Conservation (phyloP, 2,113 vertebrate genomes). For the Etheostoma cragini region DNA sequence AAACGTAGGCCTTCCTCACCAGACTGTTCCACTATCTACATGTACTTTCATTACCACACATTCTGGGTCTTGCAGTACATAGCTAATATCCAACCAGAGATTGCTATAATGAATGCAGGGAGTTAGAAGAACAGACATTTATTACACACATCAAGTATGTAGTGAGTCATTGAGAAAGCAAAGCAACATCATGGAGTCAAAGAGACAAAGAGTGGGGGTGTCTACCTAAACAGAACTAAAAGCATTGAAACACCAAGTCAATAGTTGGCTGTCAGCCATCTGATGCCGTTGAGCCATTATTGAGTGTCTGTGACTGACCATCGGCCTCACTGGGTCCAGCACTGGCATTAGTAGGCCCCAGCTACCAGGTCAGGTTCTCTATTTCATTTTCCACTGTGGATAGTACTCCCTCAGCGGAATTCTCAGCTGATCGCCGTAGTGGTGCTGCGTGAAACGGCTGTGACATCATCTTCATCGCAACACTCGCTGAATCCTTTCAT, state of each 20-base stretch:
- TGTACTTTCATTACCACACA: slow-evolving; percentile 22
- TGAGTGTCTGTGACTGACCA: background rate
- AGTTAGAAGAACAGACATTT: slow-evolving; percentile 12
- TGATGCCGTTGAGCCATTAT: background rate
- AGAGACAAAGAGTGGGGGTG: slow-evolving; percentile 2
- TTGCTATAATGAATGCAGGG: slow-evolving; percentile 18
- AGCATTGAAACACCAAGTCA: background rate
- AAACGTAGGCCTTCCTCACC: background rate
- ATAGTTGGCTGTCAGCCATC: background rate
- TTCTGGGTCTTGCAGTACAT: slow-evolving; percentile 18
- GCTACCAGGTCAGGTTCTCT: no score
- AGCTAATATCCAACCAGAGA: slow-evolving; percentile 7
- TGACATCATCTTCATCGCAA: no score
- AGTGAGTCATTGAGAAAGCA: slow-evolving; percentile 19
- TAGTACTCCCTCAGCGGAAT: no score
- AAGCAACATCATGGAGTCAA: background rate
- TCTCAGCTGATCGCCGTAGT: no score
- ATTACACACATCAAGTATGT: slow-evolving; percentile 32
- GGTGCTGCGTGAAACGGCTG: no score
- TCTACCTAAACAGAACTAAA: background rate
- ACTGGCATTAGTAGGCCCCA: background rate
- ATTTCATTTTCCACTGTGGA: no score
- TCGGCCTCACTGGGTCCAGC: background rate
- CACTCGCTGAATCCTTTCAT: no score
- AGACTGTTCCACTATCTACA: background rate